A percentile compares a stretch with the other conserved stretches of the same genome.
Evolutionary conservation across 2,888 invertebrate species (phyloP).

Genomic region (Periphyllus acericola): DNA sequence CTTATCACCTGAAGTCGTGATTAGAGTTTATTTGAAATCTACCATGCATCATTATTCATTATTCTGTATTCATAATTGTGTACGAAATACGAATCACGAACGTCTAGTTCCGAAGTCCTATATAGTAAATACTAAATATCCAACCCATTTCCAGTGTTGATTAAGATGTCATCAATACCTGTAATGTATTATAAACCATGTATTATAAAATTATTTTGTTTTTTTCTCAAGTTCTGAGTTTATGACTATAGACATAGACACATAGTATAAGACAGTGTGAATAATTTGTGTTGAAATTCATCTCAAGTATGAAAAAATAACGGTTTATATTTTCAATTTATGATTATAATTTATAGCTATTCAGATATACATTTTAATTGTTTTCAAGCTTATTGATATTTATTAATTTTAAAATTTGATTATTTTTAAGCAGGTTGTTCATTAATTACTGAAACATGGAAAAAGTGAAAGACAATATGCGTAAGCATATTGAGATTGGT

Average conservation of each 20-base stretch:
- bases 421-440: background rate
- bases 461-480: background rate
- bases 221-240: background rate
- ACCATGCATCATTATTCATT: too few relatives aligned
- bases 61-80: too few relatives aligned
- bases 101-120: too few relatives aligned
- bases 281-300: background rate
- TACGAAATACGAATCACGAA: too few relatives aligned
- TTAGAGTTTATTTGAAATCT: constrained; percentile 13
- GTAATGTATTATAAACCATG: too few relatives aligned
- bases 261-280: background rate
- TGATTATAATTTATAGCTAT: background rate
- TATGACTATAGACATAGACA: too few relatives aligned
- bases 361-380: too few relatives aligned
- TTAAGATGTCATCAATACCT: background rate
- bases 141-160: too few relatives aligned
- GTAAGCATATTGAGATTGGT: background rate
- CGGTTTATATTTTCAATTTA: background rate
- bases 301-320: constrained; percentile 5
- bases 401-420: background rate
- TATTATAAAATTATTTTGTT: background rate
- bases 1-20: background rate
- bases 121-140: too few relatives aligned
- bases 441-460: constrained; percentile 13
- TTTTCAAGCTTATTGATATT: too few relatives aligned